Evolutionary conservation across 2,797 vertebrate genomes (phyloP), one percentile per base, ranked within the genome.

Genomic region (Poecilia gillii): DNA sequence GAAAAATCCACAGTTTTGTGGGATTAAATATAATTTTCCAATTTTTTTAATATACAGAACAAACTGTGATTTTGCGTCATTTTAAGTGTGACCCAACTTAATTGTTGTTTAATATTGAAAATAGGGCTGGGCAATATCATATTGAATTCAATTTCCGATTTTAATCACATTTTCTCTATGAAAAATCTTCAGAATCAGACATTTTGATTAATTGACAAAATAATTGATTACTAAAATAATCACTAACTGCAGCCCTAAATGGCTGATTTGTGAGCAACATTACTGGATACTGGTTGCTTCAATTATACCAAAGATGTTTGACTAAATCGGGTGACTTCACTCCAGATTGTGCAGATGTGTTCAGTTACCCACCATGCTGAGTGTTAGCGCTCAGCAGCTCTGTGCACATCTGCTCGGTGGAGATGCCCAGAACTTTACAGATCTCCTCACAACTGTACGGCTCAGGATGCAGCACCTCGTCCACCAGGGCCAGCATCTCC

Each of bases 361-460:
- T 0, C 2, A 47, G 33, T 59, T 33, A 18, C 97, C 96, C 85
- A 99, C 99, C 95, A 0, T 98, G 95, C 84, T 96, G 96, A 66
- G 96, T 99, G 92, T 98, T 97, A 41, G 96, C 88, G 76, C 93
- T 98, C 28, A 98, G 96, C 84, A 99, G 95, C 79, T 96, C 93
- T 68, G 94, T 91, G 57, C 64, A 87, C 53, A 99, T 95, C 76
- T 98, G 95, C 91, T 97, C 94, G 6, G 92, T 74, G 83, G 93
- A 97, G 92, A 99, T 93, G 84, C 89, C 96, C 93, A 99, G 95
- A 82, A 79, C 87, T 81, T 85, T 93, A 92, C 97, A 98, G 93
- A 99, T 95, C 95, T 99, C 98, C 84, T 97, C 96, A 41, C 93
- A 36, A 93, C 94, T 96, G 90, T 99, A 99, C 6, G 97, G 95